A percentile compares a stretch with the other conserved stretches of the same genome.
Conservation (phyloP, 2,888 invertebrate genomes). For the Apodemia arnacis region DNA sequence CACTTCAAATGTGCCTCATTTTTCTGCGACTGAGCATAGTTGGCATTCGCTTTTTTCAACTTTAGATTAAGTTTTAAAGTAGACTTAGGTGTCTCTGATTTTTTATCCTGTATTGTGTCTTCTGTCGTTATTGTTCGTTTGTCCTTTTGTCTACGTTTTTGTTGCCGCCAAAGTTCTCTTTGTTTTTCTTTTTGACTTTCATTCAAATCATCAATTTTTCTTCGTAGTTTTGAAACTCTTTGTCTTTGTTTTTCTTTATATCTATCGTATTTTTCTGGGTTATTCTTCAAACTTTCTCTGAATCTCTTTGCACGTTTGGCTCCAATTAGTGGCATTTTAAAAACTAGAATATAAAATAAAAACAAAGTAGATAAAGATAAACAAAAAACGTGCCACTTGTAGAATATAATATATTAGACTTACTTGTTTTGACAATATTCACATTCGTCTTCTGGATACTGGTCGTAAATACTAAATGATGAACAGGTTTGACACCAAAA, state of each 20-base stretch:
- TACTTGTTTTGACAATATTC: too few relatives aligned
- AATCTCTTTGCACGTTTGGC: slow-evolving; percentile 22
- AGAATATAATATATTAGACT: background rate
- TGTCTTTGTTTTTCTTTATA: slow-evolving; percentile 18
- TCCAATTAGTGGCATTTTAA: too few relatives aligned
- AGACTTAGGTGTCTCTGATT: too few relatives aligned
- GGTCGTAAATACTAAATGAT: too few relatives aligned
- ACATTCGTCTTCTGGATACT: too few relatives aligned
- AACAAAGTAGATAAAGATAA: too few relatives aligned
- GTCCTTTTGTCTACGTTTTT: slow-evolving; percentile 1
- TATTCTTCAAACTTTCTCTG: slow-evolving; percentile 10
- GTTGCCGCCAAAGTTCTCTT: slow-evolving; percentile 14
- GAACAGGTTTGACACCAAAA: background rate
- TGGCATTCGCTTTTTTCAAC: too few relatives aligned
- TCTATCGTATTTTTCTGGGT: slow-evolving; percentile 21
- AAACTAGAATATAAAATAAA: too few relatives aligned
- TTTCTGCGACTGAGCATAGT: too few relatives aligned
- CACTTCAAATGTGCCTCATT: too few relatives aligned
- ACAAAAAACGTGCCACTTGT: too few relatives aligned
- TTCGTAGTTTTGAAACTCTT: background rate
- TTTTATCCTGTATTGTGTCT: background rate
- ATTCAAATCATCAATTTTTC: slow-evolving; percentile 18
- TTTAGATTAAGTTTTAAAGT: too few relatives aligned
- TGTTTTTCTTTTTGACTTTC: background rate
- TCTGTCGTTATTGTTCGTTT: background rate